Percentiles rank a stretch among this genome's conserved stretches.
Evolutionary conservation across 1,140 invertebrate species (phyloP).

Genomic region (Elysia chlorotica): DNA sequence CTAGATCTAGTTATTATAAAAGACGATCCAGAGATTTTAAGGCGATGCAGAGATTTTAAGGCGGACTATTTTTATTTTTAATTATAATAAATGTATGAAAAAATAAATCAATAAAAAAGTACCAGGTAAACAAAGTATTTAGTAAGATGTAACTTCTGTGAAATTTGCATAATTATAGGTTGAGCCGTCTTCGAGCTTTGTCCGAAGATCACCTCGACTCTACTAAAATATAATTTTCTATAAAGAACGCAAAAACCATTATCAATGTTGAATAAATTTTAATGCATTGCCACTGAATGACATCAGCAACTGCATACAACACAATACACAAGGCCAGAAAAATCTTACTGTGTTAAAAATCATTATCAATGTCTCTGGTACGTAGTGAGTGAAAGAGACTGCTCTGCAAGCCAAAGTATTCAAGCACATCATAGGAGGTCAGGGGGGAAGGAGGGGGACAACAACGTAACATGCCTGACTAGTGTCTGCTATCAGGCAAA

Average conservation of each 20-base stretch:
- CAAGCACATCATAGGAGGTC: no score
- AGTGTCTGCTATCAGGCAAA: no score
- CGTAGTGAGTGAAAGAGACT: no score
- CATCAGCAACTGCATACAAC: background rate
- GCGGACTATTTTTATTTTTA: background rate
- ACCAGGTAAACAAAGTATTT: background rate
- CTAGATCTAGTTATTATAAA: no score
- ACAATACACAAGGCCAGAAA: conserved; percentile 9
- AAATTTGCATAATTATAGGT: background rate
- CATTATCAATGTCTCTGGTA: no score
- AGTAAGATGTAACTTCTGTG: background rate
- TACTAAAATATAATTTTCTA: background rate
- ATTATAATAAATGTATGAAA: background rate
- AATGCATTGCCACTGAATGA: conserved; percentile 6
- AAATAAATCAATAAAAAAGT: background rate
- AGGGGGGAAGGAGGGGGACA: no score
- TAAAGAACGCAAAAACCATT: background rate
- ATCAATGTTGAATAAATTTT: conserved; percentile 19
- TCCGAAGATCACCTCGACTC: background rate
- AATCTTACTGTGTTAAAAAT: no score
- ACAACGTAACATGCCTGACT: no score
- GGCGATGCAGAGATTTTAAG: no score
- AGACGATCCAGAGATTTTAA: no score
- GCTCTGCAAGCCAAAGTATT: no score
- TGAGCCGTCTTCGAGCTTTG: background rate